Percentiles rank a stretch among this genome's conserved stretches.
These are phyloP conservation scores for Bhutanitis thaidina DNA, from an alignment of 2,888 invertebrate genomes.

Conservation along the genomic window DNA sequence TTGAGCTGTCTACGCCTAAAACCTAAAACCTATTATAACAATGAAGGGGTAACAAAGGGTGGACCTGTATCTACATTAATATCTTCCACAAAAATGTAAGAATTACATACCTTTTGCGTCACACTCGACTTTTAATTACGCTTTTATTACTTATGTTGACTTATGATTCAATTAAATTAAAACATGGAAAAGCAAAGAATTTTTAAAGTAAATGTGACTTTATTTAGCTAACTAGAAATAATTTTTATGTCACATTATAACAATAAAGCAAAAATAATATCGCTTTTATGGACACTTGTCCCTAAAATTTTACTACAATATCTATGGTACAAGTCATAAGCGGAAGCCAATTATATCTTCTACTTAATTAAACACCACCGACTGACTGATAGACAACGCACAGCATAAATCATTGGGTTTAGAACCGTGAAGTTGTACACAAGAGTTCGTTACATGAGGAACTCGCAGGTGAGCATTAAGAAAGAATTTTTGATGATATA, in stretches of 20 bases:
- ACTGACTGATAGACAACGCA: too few relatives aligned
- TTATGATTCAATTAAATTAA: constrained; percentile 18
- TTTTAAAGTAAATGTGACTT: constrained; percentile 27
- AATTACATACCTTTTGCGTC: background rate
- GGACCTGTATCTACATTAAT: too few relatives aligned
- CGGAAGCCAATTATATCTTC: background rate
- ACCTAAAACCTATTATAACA: too few relatives aligned
- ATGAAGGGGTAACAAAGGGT: too few relatives aligned
- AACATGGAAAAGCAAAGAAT: constrained; percentile 7
- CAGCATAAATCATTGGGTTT: too few relatives aligned
- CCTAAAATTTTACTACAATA: constrained; percentile 53
- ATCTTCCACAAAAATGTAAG: background rate
- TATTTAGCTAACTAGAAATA: constrained; percentile 43
- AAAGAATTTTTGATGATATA: too few relatives aligned
- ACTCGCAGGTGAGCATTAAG: too few relatives aligned
- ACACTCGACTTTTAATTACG: constrained; percentile 1
- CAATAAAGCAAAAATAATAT: constrained; percentile 62
- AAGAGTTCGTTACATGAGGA: too few relatives aligned
- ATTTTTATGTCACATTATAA: constrained; percentile 54
- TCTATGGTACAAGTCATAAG: constrained; percentile 29
- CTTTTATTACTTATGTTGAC: constrained; percentile 9
- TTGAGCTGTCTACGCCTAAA: too few relatives aligned
- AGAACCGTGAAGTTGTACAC: too few relatives aligned
- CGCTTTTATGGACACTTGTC: constrained; percentile 62
- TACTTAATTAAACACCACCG: too few relatives aligned